Evolutionary conservation across 1,140 invertebrate genomes (phyloP).

Genomic region (Nebria ingens): DNA sequence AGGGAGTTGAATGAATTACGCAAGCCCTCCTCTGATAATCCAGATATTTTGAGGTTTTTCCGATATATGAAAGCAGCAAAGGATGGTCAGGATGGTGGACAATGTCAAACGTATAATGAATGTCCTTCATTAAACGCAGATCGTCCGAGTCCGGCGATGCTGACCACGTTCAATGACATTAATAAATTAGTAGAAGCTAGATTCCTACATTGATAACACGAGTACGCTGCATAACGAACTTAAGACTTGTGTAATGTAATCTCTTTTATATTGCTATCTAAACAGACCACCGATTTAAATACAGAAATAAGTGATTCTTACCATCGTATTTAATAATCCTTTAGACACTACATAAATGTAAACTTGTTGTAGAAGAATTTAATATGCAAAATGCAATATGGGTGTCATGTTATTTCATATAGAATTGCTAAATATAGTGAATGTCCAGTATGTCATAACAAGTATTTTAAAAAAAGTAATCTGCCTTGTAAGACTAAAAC

Average conservation of each 20-base stretch:
- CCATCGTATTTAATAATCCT: no score
- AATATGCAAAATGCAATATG: no score
- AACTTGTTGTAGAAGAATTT: no score
- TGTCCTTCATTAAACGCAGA: slow-evolving; percentile 40
- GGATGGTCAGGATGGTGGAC: slow-evolving; percentile 66
- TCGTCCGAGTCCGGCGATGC: slow-evolving; percentile 62
- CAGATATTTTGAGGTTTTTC: slow-evolving; percentile 75
- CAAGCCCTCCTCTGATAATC: slow-evolving; percentile 69
- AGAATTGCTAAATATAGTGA: no score
- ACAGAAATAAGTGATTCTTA: no score
- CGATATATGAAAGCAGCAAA: slow-evolving; percentile 80
- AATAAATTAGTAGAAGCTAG: slow-evolving; percentile 74
- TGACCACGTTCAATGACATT: slow-evolving; percentile 74
- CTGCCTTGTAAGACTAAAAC: no score
- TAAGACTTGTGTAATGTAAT: background rate
- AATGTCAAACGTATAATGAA: slow-evolving; percentile 49
- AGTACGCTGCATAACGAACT: slow-evolving; percentile 2
- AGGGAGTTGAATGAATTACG: slow-evolving; percentile 73
- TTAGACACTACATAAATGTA: no score
- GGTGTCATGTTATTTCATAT: no score
- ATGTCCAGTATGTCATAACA: no score
- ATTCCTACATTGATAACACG: slow-evolving; percentile 33
- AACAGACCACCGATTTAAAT: no score
- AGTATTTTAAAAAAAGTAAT: no score
- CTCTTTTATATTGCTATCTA: background rate